Evolutionary conservation across 2,888 invertebrate species (phyloP), one percentile per base, ranked within the genome.

Genomic region (Parnassius glacialis): DNA sequence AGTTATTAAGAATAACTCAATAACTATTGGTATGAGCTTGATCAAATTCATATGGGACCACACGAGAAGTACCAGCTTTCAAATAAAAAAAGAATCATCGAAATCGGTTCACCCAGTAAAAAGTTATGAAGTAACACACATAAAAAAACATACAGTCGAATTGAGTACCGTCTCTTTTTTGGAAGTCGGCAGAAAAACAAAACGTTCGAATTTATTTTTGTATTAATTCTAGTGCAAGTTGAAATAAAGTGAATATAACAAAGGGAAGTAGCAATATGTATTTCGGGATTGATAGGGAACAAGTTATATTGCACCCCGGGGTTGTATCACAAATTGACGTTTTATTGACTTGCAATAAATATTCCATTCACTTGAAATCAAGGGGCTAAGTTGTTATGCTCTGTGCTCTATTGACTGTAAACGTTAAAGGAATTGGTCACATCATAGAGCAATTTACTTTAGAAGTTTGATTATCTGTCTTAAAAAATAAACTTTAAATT

Each of bases 271-370:
- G 57, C 62, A 53, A 53, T 57, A 59, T 63, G 59, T 63, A 59
- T 54, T 63, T 51, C 53, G 61, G 59, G 63, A 61, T 50, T 57
- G 61, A 57, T 55, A 43, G 61, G 61, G 59, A 56, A 45, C 57
- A 65, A 56, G 61, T 56, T 61, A 54, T 63, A 65, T 64, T 65
- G 55, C 61, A 63, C 63, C 61, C 61, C 56, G 57, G 61, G 64
- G 62, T 63, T 52, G 54, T 59, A 57, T 62, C 59, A 55, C 57
- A 59, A 59, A 58, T 62, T 64, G 66, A 64, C 66, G 60, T 64
- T 66, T 66, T 66, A 66, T 64, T 66, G 66, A 64, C 64, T 50
- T 41, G 52, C 64, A 59, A 60, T 64, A 61, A 64, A 64, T 64
- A 64, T 61, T 62, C 55, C 62, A 60, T 66, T 62, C 43, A 52